Percentiles rank a stretch among this genome's conserved stretches.
Conservation (phyloP, 2,797 vertebrate genomes). For the Meriones psammophilus region DNA sequence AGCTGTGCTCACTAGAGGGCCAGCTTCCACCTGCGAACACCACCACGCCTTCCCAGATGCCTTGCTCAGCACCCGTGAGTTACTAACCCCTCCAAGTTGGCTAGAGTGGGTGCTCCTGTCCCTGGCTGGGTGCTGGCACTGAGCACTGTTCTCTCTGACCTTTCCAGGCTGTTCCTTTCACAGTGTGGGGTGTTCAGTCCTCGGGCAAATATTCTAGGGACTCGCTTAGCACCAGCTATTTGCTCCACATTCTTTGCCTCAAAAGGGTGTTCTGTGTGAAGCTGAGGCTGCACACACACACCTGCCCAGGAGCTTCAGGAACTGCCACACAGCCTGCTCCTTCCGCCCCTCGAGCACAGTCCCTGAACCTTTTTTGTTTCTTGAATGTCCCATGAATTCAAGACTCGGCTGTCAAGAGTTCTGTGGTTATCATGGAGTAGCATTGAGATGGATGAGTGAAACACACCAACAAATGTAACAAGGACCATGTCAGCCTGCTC, state of each 20-base stretch:
- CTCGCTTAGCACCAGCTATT: background rate
- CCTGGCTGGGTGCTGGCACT: accelerated
- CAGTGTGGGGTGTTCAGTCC: background rate
- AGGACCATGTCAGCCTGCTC: background rate
- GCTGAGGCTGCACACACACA: no score
- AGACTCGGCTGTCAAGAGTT: background rate
- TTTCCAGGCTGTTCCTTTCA: background rate
- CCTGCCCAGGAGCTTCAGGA: accelerated
- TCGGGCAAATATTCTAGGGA: background rate
- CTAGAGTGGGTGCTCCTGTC: background rate
- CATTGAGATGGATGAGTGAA: background rate
- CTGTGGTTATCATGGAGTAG: background rate
- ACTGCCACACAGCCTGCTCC: accelerated
- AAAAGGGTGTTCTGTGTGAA: background rate
- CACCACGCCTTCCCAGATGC: background rate
- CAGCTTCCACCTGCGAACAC: accelerated
- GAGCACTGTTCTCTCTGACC: accelerated
- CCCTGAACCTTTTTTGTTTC: background rate
- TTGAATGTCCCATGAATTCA: background rate
- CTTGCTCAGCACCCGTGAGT: accelerated
- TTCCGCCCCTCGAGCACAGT: no score
- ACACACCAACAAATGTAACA: background rate
- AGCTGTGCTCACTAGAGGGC: background rate
- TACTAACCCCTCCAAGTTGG: background rate
- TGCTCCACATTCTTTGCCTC: background rate